Base-by-base conservation (phyloP, 2,888 invertebrate genomes). In the Cryptosula pallasiana region DNA sequence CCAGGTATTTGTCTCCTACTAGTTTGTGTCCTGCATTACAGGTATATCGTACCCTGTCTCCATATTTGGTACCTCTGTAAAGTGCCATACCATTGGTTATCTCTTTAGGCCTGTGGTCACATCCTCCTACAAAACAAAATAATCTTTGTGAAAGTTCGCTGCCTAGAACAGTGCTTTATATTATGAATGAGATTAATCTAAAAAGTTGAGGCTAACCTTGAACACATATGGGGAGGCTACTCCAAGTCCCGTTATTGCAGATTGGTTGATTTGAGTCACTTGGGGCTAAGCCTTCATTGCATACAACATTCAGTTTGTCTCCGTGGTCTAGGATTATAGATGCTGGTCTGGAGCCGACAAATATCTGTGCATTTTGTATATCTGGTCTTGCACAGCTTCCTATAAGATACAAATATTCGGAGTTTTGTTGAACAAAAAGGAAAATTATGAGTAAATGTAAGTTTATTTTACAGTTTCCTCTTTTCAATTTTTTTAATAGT, bases 221-320 rank as follows among this genome's bases (percentile, higher is more conserved):
- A 89, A 76, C 92, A 91, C 94, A 95, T 78, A 89, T 88, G 0
- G 97, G 96, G 77, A 95, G 92, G 75, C 93, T 91, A 0, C 94
- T 92, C 97, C 97, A 99, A 0, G 95, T 93, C 0, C 97, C 97
- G 79, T 97, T 96, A 82, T 92, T 91, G 82, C 98, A 99, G 79
- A 90, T 90, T 0, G 91, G 71, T 36, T 76, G 73, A 79, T 77
- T 1, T 5, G 45, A 25, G 45, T 70, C 70, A 23, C 45, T 70
- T 3, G 32, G n/a, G 2, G 45, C 45, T 29, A 70, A 29, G n/a
- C 55, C 55, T 5, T 23, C 25, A 20, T 36, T 23, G 25, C 70
- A 70, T 16, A n/a, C 29, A 2, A 70, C 70, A 23, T 5, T 54
- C 27, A 70, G 25, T 9, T 25, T 70, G 25, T 23, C 23, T 9